These are phyloP conservation scores for Lycophotia porphyrea DNA, from an alignment of 2,888 invertebrate genomes.

Conservation along the genomic window DNA sequence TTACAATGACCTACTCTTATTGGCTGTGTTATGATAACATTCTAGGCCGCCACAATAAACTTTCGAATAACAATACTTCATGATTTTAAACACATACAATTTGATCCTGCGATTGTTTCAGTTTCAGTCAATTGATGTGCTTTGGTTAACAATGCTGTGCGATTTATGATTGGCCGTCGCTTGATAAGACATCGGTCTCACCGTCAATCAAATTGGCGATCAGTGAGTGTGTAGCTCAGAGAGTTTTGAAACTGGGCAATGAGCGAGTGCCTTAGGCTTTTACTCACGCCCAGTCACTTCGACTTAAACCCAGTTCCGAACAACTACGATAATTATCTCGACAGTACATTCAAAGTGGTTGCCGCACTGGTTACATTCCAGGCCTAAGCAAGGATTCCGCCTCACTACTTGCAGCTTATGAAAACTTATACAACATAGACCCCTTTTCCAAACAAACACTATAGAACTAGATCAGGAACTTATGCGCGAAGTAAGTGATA, in stretches of 20 bases:
- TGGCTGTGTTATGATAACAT: constrained; percentile 20
- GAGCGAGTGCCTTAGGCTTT: background rate
- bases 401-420: too few species aligned
- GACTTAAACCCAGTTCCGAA: too few species aligned
- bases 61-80: constrained; percentile 23
- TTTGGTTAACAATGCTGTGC: background rate
- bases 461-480: too few species aligned
- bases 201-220: background rate
- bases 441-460: too few species aligned
- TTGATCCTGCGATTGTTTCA: constrained; percentile 8
- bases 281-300: background rate
- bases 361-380: too few species aligned
- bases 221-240: background rate
- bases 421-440: too few species aligned
- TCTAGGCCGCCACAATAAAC: constrained; percentile 12
- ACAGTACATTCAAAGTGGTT: too few species aligned
- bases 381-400: too few species aligned
- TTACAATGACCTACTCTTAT: background rate
- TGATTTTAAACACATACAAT: constrained; percentile 11
- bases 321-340: too few species aligned
- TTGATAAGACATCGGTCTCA: background rate
- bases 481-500: too few species aligned
- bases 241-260: background rate
- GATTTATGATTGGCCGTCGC: background rate
- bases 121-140: background rate